Conservation (phyloP, 1,140 invertebrate genomes). For the Nymphalis io region DNA sequence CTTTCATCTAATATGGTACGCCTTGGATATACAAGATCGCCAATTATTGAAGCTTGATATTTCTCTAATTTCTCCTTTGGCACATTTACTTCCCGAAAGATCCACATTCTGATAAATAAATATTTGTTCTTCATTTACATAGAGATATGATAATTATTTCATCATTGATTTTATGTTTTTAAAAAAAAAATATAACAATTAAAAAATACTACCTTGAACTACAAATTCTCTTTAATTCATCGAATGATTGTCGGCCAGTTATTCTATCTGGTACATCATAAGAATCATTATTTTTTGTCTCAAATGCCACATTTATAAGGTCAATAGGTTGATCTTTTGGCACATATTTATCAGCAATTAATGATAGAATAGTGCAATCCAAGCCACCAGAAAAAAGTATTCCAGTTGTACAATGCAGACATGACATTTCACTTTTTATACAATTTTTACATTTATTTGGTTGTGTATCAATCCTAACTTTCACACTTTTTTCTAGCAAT, state of each 20-base stretch:
- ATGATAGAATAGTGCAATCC: slow-evolving; percentile 94
- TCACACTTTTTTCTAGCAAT: slow-evolving; percentile 84
- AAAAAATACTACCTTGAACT: slow-evolving; percentile 23
- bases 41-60: slow-evolving; percentile 82
- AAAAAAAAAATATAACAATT: not conserved
- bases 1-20: slow-evolving; percentile 97
- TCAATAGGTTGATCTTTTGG: slow-evolving; percentile 89
- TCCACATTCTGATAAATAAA: slow-evolving; percentile 73
- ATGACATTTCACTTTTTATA: slow-evolving; percentile 53
- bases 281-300: slow-evolving; percentile 76
- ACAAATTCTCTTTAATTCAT: slow-evolving; percentile 86
- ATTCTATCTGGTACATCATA: slow-evolving; percentile 90
- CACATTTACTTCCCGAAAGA: slow-evolving; percentile 87
- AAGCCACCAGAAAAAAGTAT: slow-evolving; percentile 97
- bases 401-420: slow-evolving; percentile 88
- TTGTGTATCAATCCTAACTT: slow-evolving; percentile 83
- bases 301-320: slow-evolving; percentile 98
- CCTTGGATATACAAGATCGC: slow-evolving; percentile 90
- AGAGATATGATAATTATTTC: no score
- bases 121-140: not conserved
- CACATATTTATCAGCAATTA: slow-evolving; percentile 88
- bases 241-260: slow-evolving; percentile 87
- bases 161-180: no score
- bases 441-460: slow-evolving; percentile 86
- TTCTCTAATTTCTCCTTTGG: slow-evolving; percentile 84